phyloP scores from a whole-genome alignment of 2,888 invertebrate genomes.

The Meteorus cinctellus region DNA sequence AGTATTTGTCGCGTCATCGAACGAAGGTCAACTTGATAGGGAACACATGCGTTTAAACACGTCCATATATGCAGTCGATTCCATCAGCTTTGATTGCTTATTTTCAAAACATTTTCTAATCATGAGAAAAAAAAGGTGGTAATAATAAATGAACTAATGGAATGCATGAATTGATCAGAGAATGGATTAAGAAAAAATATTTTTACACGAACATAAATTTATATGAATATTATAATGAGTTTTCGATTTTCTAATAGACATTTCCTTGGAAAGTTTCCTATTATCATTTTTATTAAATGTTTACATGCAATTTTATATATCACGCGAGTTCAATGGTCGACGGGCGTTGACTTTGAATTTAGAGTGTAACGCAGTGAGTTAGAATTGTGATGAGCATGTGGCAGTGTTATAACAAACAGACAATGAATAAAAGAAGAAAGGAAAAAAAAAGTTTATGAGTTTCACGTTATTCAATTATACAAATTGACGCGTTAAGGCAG shows the following conservation, averaged over 20 bases:
- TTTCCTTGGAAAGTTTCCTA: neutral
- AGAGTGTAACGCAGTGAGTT: neutral
- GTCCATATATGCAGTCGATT: no score
- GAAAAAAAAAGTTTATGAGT: neutral
- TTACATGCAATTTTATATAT: neutral
- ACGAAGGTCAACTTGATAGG: conserved; percentile 53
- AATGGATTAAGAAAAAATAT: no score
- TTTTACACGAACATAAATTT: no score
- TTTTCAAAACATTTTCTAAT: no score
- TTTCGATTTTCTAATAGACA: neutral
- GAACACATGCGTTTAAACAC: neutral
- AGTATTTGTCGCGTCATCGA: neutral
- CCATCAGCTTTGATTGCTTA: no score
- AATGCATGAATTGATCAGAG: no score
- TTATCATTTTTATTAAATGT: neutral
- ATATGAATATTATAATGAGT: neutral
- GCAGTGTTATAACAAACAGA: neutral
- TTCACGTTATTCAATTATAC: neutral
- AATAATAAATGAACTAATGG: no score
- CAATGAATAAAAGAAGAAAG: neutral
- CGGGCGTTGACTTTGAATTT: neutral
- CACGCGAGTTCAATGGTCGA: neutral
- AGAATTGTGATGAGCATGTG: conserved; percentile 17
- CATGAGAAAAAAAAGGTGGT: no score
- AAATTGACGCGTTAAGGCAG: neutral